Evolutionary conservation across 2,888 invertebrate genomes (phyloP), one percentile per base, ranked within the genome.

Genomic region (Gastracanthus pulcherrimus): DNA sequence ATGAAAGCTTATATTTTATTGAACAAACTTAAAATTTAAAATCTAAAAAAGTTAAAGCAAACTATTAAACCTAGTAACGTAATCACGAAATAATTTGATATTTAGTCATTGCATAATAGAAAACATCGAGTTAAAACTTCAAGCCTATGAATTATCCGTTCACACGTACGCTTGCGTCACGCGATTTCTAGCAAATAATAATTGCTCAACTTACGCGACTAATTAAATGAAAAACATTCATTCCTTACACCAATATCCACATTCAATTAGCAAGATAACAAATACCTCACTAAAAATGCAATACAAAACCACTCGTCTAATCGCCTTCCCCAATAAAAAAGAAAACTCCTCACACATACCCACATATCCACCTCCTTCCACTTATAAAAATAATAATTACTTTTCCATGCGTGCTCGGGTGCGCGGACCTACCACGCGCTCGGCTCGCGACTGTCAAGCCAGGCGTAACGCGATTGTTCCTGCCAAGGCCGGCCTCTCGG

Each of bases 401-500:
- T 26, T 26, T 55, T 16, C 34, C 41, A 23, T 23, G 31, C 36
- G 23, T 38, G 38, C 55, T 38, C 26, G 38, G 29, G 16, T 41
- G n/a, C 41, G 9, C 11, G 26, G 26, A 7, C 23, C 34, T 13
- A 55, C 26, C 26, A 26, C 55, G 23, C 55, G 13, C 48, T 9
- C 75, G 45, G 36, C 48, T n/a, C n/a, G n/a, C n/a, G n/a, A n/a
- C n/a, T n/a, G 29, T 23, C 19, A 19, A 62, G 31, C 55, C 31
- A 41, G 19, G 74, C 81, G 69, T 69, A 31, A 74, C 67, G 81
- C 74, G 45, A 78, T 81, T 77, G 81, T 77, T 72, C 41, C 55
- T n/a, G 60, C 36, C 81, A 67, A 72, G 77, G 77, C 41, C 77
- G 60, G 6, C 2, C 19, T 26, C n/a, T n/a, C 45, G 13, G 38